Evolutionary conservation across 2,888 invertebrate genomes (phyloP).

Genomic region (Epicampocera succincta): DNA sequence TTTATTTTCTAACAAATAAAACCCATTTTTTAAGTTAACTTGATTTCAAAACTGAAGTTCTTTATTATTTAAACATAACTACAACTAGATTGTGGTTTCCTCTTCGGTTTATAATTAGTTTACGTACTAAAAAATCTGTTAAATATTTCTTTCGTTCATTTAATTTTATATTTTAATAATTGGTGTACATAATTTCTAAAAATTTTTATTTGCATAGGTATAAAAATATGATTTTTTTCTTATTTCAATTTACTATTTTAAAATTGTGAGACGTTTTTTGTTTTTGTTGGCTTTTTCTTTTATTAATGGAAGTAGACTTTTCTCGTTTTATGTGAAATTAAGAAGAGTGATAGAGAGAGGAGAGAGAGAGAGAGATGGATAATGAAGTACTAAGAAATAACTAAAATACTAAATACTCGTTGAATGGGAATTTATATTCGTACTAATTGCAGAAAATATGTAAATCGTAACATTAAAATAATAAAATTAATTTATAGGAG

Average conservation of each 20-base stretch:
- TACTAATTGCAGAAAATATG: constrained; percentile 27
- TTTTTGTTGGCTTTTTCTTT: constrained; percentile 16
- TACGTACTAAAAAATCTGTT: constrained; percentile 54
- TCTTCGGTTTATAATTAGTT: constrained; percentile 53
- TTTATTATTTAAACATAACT: constrained; percentile 68
- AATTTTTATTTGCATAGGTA: constrained; percentile 60
- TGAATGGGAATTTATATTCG: not conserved
- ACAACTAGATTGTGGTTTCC: constrained; percentile 45
- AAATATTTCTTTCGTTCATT: constrained; percentile 53
- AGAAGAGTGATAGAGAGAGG: too few relatives aligned
- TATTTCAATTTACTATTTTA: constrained; percentile 19
- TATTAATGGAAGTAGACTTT: not conserved
- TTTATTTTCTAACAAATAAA: too few relatives aligned
- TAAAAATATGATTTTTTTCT: constrained; percentile 65
- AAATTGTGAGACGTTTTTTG: not conserved
- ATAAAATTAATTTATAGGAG: constrained; percentile 51
- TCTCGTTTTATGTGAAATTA: not conserved
- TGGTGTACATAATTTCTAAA: constrained; percentile 62
- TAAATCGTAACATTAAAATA: constrained; percentile 32
- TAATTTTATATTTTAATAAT: constrained; percentile 51
- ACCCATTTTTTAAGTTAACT: constrained; percentile 10
- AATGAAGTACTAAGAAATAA: constrained; percentile 4
- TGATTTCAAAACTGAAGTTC: constrained; percentile 57
- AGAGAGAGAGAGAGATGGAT: too few relatives aligned
- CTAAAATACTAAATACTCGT: constrained; percentile 20